Evolutionary conservation across 2,888 invertebrate species (phyloP).

Genomic region (Gerris lacustris): DNA sequence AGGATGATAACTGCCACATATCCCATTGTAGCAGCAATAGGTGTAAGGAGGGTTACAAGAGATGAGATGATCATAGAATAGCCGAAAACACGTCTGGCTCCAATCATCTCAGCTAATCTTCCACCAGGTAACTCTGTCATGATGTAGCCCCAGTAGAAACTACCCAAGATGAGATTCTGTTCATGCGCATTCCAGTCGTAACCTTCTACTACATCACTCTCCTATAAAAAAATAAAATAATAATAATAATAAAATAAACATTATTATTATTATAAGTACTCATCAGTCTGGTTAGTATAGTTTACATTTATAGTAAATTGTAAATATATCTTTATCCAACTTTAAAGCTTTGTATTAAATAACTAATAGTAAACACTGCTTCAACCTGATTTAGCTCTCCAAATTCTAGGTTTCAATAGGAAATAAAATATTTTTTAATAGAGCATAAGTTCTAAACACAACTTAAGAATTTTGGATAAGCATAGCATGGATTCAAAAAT

Average conservation of each 20-base stretch:
- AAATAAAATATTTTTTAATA: no score
- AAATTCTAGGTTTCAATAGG: no score
- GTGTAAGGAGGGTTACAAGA: slow-evolving; percentile 66
- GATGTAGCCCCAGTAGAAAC: slow-evolving; percentile 88
- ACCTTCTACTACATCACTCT: slow-evolving; percentile 32
- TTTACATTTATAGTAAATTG: not conserved
- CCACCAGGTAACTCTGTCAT: slow-evolving; percentile 82
- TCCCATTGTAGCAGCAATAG: slow-evolving; percentile 57
- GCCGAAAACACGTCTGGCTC: slow-evolving; percentile 74
- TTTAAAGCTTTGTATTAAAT: no score
- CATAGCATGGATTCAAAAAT: no score
- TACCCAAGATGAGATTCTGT: slow-evolving; percentile 67
- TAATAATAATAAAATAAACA: not conserved
- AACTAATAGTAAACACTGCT: no score
- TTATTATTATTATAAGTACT: not conserved
- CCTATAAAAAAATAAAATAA: not conserved
- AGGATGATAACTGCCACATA: slow-evolving; percentile 57
- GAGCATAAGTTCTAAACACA: no score
- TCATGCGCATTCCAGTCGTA: slow-evolving; percentile 68
- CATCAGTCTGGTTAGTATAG: not conserved
- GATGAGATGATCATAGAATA: slow-evolving; percentile 75
- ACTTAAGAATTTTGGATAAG: no score
- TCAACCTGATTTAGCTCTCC: no score
- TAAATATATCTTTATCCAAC: no score
- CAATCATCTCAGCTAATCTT: slow-evolving; percentile 67